phyloP scores from a whole-genome alignment of 2,888 invertebrate genomes.

The Tenthredo scrophulariae region DNA sequence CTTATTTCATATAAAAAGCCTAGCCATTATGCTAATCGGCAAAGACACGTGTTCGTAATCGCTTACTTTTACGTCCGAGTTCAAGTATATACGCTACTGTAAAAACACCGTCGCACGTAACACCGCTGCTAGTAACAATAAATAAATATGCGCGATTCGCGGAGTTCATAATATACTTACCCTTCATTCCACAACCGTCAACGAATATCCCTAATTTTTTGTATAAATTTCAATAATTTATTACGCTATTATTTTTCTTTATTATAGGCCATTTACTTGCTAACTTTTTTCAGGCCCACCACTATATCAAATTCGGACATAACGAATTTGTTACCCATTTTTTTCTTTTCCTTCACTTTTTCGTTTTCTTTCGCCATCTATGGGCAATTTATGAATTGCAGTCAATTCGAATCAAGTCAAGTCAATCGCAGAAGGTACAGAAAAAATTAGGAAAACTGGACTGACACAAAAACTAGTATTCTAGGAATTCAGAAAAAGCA shows the following conservation, averaged over 20 bases:
- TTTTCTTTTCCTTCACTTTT: too few species aligned
- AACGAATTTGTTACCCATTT: too few species aligned
- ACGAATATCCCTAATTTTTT: neutral
- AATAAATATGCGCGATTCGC: neutral
- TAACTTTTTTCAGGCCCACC: neutral
- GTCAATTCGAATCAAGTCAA: neutral
- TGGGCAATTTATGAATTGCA: neutral
- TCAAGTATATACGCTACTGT: neutral
- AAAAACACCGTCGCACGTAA: neutral
- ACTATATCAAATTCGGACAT: too few species aligned
- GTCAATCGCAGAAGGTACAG: neutral
- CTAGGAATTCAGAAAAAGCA: neutral
- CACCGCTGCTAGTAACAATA: neutral
- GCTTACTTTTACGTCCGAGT: conserved; percentile 66
- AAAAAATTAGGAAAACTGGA: neutral
- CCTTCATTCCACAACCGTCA: neutral
- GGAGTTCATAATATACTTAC: neutral
- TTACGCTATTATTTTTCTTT: neutral
- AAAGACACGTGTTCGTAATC: conserved; percentile 74
- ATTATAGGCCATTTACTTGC: neutral
- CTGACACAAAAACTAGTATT: neutral
- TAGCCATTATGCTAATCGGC: conserved; percentile 73
- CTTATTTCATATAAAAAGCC: conserved; percentile 61
- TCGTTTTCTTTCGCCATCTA: neutral
- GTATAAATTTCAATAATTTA: conserved; percentile 6